phyloP scores from a whole-genome alignment of 1,140 invertebrate species.

The Cotesia glomerata region DNA sequence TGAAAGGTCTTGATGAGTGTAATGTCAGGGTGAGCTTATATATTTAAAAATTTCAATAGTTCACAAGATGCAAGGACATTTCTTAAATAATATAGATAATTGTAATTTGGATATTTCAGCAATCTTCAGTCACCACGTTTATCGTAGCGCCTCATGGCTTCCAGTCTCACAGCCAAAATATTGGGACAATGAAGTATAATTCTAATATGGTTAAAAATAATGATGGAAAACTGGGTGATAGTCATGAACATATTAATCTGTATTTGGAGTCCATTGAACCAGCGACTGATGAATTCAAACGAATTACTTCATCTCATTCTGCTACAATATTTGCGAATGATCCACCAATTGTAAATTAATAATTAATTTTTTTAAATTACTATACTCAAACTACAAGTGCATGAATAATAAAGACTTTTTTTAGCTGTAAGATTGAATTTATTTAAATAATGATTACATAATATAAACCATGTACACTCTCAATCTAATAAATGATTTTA shows the following conservation, averaged over 20 bases:
- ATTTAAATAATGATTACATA: no score
- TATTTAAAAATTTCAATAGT: no score
- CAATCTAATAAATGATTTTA: no score
- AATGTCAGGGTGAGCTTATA: no score
- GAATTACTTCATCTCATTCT: not conserved
- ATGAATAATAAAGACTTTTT: no score
- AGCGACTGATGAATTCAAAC: not conserved
- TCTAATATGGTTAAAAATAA: not conserved
- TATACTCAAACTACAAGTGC: no score
- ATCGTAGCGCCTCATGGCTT: not conserved
- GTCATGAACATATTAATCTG: slow-evolving; percentile 6
- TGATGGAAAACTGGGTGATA: not conserved
- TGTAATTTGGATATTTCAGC: not conserved
- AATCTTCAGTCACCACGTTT: not conserved
- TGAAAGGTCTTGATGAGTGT: no score
- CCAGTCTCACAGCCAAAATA: not conserved
- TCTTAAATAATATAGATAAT: no score
- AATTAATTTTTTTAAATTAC: no score
- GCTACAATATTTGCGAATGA: not conserved
- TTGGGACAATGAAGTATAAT: not conserved
- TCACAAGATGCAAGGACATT: no score
- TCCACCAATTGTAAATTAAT: not conserved
- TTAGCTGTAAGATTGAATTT: no score
- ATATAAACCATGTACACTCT: no score
- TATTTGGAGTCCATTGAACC: not conserved